These are phyloP conservation scores for Zaprionus africanus DNA, from an alignment of 1,140 invertebrate species.

Conservation along the genomic window DNA sequence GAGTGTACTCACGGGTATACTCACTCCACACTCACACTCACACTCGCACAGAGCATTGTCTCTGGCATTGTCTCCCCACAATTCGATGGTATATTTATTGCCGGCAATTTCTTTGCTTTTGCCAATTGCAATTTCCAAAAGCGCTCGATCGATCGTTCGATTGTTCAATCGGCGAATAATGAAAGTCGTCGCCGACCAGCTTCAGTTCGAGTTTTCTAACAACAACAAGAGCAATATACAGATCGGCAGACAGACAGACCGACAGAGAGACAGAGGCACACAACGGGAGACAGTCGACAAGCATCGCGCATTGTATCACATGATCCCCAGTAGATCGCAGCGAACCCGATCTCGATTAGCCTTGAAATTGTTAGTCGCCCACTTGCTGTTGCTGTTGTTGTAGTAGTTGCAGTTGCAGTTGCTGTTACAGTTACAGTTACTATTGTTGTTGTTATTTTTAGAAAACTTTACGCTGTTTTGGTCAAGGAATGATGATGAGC, in stretches of 20 bases:
- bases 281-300: not conserved
- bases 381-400: conserved; percentile 6
- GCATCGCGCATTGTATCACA: conserved; percentile 24
- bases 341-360: conserved; percentile 33
- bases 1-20: conserved; percentile 18
- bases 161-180: conserved; percentile 70
- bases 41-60: not conserved
- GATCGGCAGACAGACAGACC: not conserved
- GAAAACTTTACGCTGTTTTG: conserved; percentile 22
- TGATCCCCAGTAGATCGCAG: conserved; percentile 13
- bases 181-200: conserved; percentile 54
- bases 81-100: conserved; percentile 32
- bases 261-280: not conserved
- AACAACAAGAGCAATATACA: conserved; percentile 16
- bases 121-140: conserved; percentile 53
- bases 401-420: not conserved
- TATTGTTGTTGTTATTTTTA: conserved; percentile 20
- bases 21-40: not conserved
- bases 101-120: conserved; percentile 49
- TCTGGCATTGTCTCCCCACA: conserved; percentile 2
- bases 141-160: conserved; percentile 21
- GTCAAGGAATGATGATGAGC: conserved; percentile 19
- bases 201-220: conserved; percentile 53
- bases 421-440: not conserved
- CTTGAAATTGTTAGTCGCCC: conserved; percentile 35